phyloP scores from a whole-genome alignment of 2,888 invertebrate species.

The Agapostemon virescens region DNA sequence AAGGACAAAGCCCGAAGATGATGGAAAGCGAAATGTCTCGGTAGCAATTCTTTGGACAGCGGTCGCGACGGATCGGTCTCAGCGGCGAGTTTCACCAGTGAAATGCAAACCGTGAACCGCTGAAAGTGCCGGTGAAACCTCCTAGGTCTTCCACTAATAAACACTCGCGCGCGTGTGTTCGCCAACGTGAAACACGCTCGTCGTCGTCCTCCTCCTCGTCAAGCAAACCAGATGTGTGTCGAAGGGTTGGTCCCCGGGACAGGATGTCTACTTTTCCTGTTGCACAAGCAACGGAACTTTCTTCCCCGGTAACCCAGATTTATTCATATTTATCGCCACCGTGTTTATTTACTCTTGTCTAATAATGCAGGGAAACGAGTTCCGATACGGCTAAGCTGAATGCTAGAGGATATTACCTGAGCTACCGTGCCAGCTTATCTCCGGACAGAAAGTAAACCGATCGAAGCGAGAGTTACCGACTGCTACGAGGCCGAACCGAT shows the following conservation, averaged over 20 bases:
- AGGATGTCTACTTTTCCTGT: constrained; percentile 46
- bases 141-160: constrained; percentile 65
- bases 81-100: constrained; percentile 72
- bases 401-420: neutral
- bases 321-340: neutral
- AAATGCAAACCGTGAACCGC: constrained; percentile 73
- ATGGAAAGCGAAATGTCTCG: constrained; percentile 64
- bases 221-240: constrained; percentile 33
- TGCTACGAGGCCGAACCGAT: neutral
- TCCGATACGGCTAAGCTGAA: neutral
- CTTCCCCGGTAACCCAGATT: constrained; percentile 9
- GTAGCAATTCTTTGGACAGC: constrained; percentile 52
- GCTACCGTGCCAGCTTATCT: neutral
- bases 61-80: constrained; percentile 43
- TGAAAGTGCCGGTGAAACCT: constrained; percentile 73
- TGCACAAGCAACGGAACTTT: constrained; percentile 26
- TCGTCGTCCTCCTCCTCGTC: constrained; percentile 20
- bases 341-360: neutral
- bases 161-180: constrained; percentile 60
- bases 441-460: neutral
- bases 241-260: constrained; percentile 29
- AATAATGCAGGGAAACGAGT: neutral
- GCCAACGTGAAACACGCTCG: constrained; percentile 7
- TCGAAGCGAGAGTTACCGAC: neutral
- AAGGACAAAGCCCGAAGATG: constrained; percentile 55